These are phyloP conservation scores for Elachura formosa DNA, from an alignment of 2,113 vertebrate species.

Conservation along the genomic window DNA sequence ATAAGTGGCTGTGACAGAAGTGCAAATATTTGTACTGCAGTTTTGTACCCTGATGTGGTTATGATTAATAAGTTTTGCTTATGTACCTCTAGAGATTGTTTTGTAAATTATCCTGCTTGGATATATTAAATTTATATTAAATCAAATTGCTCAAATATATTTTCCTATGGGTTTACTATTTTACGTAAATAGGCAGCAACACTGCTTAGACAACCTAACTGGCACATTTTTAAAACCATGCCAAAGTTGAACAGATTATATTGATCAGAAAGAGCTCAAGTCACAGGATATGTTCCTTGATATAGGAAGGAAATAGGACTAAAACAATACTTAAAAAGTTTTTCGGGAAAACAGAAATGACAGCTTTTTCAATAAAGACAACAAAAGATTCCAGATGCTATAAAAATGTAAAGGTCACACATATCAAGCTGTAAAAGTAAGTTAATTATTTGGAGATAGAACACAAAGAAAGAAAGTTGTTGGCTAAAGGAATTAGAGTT, in stretches of 20 bases:
- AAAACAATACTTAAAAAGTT: neutral
- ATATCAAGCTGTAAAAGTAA: neutral
- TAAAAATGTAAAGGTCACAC: neutral
- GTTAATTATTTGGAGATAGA: neutral
- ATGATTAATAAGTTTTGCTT: conserved; percentile 69
- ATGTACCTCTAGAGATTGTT: conserved; percentile 64
- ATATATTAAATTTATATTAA: conserved; percentile 30
- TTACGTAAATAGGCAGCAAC: conserved; percentile 28
- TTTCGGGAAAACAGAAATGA: neutral
- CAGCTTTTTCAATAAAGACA: neutral
- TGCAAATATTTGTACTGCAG: conserved; percentile 72
- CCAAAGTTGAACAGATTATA: neutral
- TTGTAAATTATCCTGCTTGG: conserved; percentile 57
- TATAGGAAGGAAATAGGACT: neutral
- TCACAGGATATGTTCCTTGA: neutral
- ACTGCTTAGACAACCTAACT: conserved; percentile 5
- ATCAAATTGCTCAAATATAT: conserved; percentile 30
- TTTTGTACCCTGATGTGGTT: conserved; percentile 44
- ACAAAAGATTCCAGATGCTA: neutral
- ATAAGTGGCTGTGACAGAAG: conserved; percentile 58
- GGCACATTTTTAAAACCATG: conserved; percentile 13
- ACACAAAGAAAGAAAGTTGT: neutral
- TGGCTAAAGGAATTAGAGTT: neutral
- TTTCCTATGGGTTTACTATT: conserved; percentile 20
- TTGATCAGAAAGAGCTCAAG: neutral